These are phyloP conservation scores for Isaurus tuberculatus DNA, from an alignment of 92 coral and sea anemone genomes.

Conservation along the genomic window DNA sequence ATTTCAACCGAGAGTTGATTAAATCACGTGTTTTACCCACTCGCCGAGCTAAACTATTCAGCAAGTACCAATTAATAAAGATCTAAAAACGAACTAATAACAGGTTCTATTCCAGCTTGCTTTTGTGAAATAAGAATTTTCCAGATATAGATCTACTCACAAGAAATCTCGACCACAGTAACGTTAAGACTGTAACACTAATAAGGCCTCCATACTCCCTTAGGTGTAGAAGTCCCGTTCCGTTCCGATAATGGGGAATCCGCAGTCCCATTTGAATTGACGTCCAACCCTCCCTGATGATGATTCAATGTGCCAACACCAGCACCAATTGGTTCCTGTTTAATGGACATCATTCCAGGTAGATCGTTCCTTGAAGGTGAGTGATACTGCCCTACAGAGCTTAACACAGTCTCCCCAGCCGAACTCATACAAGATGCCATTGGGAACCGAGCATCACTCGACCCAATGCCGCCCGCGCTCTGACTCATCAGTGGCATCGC, in stretches of 20 bases:
- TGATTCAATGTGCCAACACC: conserved; percentile 72
- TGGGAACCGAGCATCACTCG: conserved; percentile 31
- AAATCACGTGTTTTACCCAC: no score
- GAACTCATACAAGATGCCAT: conserved; percentile 65
- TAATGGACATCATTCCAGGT: conserved; percentile 74
- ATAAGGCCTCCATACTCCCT: conserved; percentile 93
- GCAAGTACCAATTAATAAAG: no score
- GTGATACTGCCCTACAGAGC: conserved; percentile 69
- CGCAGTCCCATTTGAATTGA: conserved; percentile 65
- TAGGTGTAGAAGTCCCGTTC: conserved; percentile 82
- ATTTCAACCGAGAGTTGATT: no score
- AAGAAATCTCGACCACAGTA: neutral
- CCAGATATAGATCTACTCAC: neutral
- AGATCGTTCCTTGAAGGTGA: conserved; percentile 80
- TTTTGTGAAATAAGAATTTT: neutral
- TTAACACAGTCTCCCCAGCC: conserved; percentile 72
- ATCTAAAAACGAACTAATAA: no score
- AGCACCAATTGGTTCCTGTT: conserved; percentile 82
- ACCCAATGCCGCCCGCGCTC: conserved; percentile 55
- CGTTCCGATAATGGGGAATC: conserved; percentile 77
- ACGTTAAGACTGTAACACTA: conserved; percentile 29
- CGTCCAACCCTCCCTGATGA: conserved; percentile 71
- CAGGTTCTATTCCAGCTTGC: no score
- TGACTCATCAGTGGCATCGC: conserved; percentile 80
- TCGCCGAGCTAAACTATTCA: no score